Percentiles rank a stretch among this genome's conserved stretches.
These are phyloP conservation scores for Scrobipalpa atriplicella DNA, from an alignment of 2,888 invertebrate species.

Conservation along the genomic window DNA sequence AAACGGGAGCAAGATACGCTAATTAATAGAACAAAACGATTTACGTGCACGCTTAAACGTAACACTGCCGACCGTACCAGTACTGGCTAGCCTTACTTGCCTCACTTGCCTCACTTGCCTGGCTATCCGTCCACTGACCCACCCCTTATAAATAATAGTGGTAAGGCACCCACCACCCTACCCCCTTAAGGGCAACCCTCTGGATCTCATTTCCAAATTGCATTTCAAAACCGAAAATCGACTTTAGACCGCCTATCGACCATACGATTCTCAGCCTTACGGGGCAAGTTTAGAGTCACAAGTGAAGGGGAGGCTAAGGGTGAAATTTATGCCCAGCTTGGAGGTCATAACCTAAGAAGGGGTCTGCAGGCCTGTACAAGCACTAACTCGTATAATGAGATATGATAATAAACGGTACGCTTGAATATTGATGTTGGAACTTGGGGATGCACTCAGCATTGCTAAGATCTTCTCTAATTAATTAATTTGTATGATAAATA, in stretches of 20 bases:
- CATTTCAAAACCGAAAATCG: slow-evolving; percentile 78
- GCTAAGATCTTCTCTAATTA: slow-evolving; percentile 58
- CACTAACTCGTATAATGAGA: slow-evolving; percentile 83
- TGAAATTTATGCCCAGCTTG: slow-evolving; percentile 62
- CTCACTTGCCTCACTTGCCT: background rate
- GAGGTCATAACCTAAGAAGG: slow-evolving; percentile 76
- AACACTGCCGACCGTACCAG: slow-evolving; percentile 56
- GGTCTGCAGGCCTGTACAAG: slow-evolving; percentile 67
- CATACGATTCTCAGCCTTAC: slow-evolving; percentile 48
- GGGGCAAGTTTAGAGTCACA: slow-evolving; percentile 41
- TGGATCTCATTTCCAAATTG: slow-evolving; percentile 82
- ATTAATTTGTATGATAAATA: slow-evolving; percentile 32
- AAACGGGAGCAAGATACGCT: slow-evolving; percentile 43
- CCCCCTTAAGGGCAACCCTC: slow-evolving; percentile 74
- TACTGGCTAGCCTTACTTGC: too few relatives aligned
- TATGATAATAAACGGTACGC: slow-evolving; percentile 81
- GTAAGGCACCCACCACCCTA: slow-evolving; percentile 70
- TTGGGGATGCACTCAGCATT: slow-evolving; percentile 74
- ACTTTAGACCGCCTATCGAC: slow-evolving; percentile 61
- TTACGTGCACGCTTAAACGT: slow-evolving; percentile 62
- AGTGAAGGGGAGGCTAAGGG: slow-evolving; percentile 41
- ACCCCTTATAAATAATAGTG: slow-evolving; percentile 82
- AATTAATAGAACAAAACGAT: slow-evolving; percentile 71
- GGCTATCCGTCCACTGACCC: slow-evolving; percentile 75
- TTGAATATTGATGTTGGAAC: slow-evolving; percentile 81